These are phyloP conservation scores for Linnaemya vulpina DNA, from an alignment of 2,888 invertebrate species.

Conservation along the genomic window DNA sequence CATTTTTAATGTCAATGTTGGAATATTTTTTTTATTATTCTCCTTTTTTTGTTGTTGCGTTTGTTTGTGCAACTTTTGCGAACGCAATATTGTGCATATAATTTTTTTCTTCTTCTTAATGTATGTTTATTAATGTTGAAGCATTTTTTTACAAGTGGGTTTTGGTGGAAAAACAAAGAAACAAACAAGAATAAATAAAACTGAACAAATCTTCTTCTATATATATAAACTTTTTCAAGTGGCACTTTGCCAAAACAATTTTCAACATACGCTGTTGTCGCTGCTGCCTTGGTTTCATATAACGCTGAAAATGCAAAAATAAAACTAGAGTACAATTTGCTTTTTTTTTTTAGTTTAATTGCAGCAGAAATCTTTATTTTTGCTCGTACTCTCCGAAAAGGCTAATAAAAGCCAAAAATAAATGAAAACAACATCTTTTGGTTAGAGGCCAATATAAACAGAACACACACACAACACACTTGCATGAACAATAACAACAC, in stretches of 20 bases:
- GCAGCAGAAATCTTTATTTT: slow-evolving; percentile 60
- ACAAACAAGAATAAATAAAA: too few species aligned
- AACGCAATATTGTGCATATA: slow-evolving; percentile 39
- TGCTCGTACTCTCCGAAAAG: slow-evolving; percentile 32
- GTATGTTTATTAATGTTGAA: slow-evolving; percentile 53
- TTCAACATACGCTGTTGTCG: slow-evolving; percentile 66
- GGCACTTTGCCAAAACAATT: slow-evolving; percentile 71
- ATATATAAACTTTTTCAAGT: slow-evolving; percentile 53
- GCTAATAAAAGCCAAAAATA: slow-evolving; percentile 65
- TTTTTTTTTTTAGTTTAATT: slow-evolving; percentile 59
- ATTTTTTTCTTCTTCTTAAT: slow-evolving; percentile 14
- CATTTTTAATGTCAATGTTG: slow-evolving; percentile 68
- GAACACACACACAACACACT: background rate
- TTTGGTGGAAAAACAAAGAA: slow-evolving; percentile 19
- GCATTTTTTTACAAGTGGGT: slow-evolving; percentile 30
- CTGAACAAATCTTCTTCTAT: slow-evolving; percentile 11
- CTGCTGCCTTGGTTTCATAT: slow-evolving; percentile 58
- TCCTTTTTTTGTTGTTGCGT: background rate
- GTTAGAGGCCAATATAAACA: slow-evolving; percentile 63
- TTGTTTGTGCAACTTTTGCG: slow-evolving; percentile 53
- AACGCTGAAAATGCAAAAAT: slow-evolving; percentile 20
- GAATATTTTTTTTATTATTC: background rate
- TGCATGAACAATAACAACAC: background rate
- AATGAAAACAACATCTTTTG: slow-evolving; percentile 58
- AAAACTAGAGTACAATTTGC: slow-evolving; percentile 38